These are phyloP conservation scores for Eristalis tenax DNA, from an alignment of 2,888 invertebrate genomes.

Conservation along the genomic window DNA sequence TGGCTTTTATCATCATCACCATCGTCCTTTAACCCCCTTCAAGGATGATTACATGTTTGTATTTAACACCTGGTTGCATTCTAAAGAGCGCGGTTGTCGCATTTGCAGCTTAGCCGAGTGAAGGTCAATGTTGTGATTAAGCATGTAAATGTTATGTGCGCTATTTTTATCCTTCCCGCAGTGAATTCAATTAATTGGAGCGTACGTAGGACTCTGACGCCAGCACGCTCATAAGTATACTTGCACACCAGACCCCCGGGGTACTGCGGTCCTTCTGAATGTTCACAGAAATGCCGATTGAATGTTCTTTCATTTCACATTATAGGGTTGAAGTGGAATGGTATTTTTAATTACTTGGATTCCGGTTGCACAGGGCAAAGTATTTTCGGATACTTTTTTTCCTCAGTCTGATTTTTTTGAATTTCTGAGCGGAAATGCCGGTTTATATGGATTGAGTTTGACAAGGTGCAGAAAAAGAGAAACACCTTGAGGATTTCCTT, in stretches of 20 bases:
- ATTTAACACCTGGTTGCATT: slow-evolving; percentile 25
- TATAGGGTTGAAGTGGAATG: not conserved
- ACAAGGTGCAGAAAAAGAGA: too few species aligned
- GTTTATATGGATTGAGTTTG: too few species aligned
- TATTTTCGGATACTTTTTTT: not conserved
- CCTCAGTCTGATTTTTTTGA: not conserved
- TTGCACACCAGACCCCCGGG: not conserved
- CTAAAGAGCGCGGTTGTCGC: not conserved
- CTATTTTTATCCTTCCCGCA: not conserved
- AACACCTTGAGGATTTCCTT: too few species aligned
- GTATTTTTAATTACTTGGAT: not conserved
- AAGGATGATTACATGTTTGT: not conserved
- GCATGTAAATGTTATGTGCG: slow-evolving; percentile 6
- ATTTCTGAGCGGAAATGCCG: not conserved
- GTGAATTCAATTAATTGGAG: slow-evolving; percentile 16
- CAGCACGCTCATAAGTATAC: not conserved
- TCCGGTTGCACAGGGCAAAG: not conserved
- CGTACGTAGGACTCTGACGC: not conserved
- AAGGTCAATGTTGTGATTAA: slow-evolving; percentile 27
- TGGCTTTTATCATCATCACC: not conserved
- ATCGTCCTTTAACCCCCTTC: not conserved
- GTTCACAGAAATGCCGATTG: not conserved
- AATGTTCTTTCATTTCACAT: not conserved
- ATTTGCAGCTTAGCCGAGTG: not conserved
- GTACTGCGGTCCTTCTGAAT: not conserved